Evolutionary conservation across 2,888 invertebrate species (phyloP).

Genomic region (Acleris laterana): DNA sequence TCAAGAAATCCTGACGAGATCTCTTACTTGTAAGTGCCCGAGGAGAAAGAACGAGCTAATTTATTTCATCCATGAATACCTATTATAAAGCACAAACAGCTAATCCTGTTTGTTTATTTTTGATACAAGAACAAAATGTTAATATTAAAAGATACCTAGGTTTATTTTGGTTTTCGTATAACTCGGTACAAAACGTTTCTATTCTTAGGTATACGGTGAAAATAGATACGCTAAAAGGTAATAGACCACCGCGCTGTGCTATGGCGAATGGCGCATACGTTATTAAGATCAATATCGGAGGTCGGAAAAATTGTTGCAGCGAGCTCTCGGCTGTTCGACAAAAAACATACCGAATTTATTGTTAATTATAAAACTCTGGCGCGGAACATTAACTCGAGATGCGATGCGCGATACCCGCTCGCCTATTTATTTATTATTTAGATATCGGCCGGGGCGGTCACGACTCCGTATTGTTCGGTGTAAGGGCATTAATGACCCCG

Average conservation of each 20-base stretch:
- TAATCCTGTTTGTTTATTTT: slow-evolving; percentile 10
- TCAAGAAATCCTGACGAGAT: slow-evolving; percentile 58
- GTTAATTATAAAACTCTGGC: slow-evolving; percentile 83
- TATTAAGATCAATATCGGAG: slow-evolving; percentile 78
- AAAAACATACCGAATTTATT: slow-evolving; percentile 83
- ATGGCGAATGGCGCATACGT: slow-evolving; percentile 49
- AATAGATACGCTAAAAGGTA: slow-evolving; percentile 43
- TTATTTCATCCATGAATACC: slow-evolving; percentile 60
- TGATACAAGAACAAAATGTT: neutral
- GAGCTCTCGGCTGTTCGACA: slow-evolving; percentile 65
- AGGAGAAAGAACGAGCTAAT: slow-evolving; percentile 62
- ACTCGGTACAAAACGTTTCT: neutral
- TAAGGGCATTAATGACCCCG: slow-evolving; percentile 83
- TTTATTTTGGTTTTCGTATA: neutral
- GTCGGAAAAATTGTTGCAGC: slow-evolving; percentile 72
- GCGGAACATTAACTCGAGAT: slow-evolving; percentile 80
- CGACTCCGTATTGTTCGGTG: slow-evolving; percentile 81
- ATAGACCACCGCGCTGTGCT: slow-evolving; percentile 51
- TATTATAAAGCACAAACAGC: slow-evolving; percentile 32
- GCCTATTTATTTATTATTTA: slow-evolving; percentile 84
- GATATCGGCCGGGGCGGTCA: slow-evolving; percentile 80
- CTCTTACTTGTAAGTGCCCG: slow-evolving; percentile 40
- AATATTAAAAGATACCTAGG: neutral
- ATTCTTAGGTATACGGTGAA: slow-evolving; percentile 28
- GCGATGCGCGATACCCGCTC: slow-evolving; percentile 72